Percentiles rank a stretch among this genome's conserved stretches.
Evolutionary conservation across 2,888 invertebrate genomes (phyloP).

Genomic region (Ophion slaviceki): DNA sequence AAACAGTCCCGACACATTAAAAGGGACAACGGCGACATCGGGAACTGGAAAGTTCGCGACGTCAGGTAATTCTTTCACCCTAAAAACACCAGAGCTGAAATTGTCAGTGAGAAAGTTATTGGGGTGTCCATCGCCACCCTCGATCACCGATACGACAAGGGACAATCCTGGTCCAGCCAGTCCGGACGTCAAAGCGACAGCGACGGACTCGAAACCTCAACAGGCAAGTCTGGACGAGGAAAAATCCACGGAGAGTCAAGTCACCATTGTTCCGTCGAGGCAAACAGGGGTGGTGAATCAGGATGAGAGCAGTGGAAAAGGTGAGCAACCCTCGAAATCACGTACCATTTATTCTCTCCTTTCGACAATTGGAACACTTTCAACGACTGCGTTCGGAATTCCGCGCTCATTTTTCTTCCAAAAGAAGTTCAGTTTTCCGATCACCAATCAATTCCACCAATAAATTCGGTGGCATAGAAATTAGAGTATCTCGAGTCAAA

Average conservation of each 20-base stretch:
- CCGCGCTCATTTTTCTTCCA: too few relatives aligned
- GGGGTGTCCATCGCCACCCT: conserved; percentile 80
- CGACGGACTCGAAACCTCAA: conserved; percentile 65
- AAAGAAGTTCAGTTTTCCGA: too few relatives aligned
- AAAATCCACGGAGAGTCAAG: conserved; percentile 56
- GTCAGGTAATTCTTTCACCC: conserved; percentile 14
- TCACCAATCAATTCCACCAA: too few relatives aligned
- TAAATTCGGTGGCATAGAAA: too few relatives aligned
- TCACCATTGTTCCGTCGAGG: conserved; percentile 24
- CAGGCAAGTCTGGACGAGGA: conserved; percentile 66
- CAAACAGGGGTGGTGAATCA: conserved; percentile 26
- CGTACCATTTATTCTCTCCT: not conserved
- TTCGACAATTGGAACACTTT: too few relatives aligned
- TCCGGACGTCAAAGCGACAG: conserved; percentile 52
- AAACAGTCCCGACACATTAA: conserved; percentile 48
- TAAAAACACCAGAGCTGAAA: conserved; percentile 79
- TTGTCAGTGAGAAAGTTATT: conserved; percentile 79
- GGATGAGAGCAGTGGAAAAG: conserved; percentile 61
- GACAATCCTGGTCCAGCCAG: conserved; percentile 54
- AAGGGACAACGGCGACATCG: conserved; percentile 6
- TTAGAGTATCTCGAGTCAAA: too few relatives aligned
- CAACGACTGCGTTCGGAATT: too few relatives aligned
- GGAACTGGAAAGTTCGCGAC: conserved; percentile 17
- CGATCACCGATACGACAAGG: conserved; percentile 64
- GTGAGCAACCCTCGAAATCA: conserved; percentile 56